Evolutionary conservation across 2,113 vertebrate species (phyloP), one percentile per base, ranked within the genome.

Genomic region (Phyllostomus hastatus): DNA sequence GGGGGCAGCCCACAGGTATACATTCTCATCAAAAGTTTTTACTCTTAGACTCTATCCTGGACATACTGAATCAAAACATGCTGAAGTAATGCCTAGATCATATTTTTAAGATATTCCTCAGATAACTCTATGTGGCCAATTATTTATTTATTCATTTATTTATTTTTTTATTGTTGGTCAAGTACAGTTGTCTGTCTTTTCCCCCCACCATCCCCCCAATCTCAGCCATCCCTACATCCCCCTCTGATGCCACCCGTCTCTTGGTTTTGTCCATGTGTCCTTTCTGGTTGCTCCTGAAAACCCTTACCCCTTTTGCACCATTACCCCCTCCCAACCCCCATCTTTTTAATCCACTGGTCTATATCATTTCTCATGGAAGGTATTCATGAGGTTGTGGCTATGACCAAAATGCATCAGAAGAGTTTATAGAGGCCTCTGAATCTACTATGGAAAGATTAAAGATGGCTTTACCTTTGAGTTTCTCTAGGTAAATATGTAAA

Each of bases 371-470:
- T 91, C 46, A 28, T 26, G 64, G 54, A 88, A 88, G 38, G 22
- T 31, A 75, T 95, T 96, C 1, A 43, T 61, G 26, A 7, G 41
- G 17, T 20, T 96, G 33, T 82, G 15, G 33, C 17, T 41, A 35
- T 93, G 11, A 75, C 9, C 72, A 96, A 92, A 94, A 87, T 88
- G 7, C 1, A 85, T 33, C 59, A n/a, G 24, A 92, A 96, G 35
- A 93, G 17, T 79, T 75, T 86, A 43, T 41, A 15, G 17, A 88
- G 22, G 59, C 1, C 26, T 61, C 57, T 88, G 82, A 82, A 31
- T 59, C 57, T 61, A 28, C 16, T 26, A 80, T 3, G 2, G 35
- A 67, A 38, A 72, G 4, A 1, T 33, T 80, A 52, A 41, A 59
- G 9, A 15, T 88, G 43, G 26, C 1, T 93, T 96, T 43, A 7